Evolutionary conservation across 1,140 invertebrate species (phyloP), one percentile per base, ranked within the genome.

Genomic region (Camponotus pennsylvanicus): DNA sequence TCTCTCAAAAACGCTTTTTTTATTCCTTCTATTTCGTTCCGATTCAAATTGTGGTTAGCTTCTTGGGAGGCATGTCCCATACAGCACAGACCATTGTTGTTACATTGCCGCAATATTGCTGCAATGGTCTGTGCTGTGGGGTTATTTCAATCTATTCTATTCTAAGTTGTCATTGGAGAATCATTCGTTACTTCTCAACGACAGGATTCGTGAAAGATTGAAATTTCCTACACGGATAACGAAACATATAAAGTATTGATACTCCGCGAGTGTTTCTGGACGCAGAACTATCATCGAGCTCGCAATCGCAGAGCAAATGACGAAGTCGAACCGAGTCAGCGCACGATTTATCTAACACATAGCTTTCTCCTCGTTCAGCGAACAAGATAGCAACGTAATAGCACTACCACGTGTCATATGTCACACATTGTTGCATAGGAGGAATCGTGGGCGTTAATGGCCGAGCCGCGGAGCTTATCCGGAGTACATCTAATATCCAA

Each of bases 391-490:
- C 49, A 52, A 83, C 55, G 69, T 83, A 83, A 83, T 63, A 61
- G 55, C 42, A 21, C 21, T 21, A 21, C 27, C 40, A 21, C 69
- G 64, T 59, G 52, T 61, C 78, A 59, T 70, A 32, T 37, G 79
- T 61, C 79, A 61, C 42, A 69, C 64, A 83, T 83, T 75, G 79
- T 83, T 83, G 69, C 79, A 40, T 42, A 57, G 40, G 40, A 37
- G 79, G 40, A 61, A 15, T 73, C 79, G 79, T 75, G 59, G 79
- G 69, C 79, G 79, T 73, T 82, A 82, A 82, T 73, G 69, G 52
- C 13, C 55, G 18, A 45, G 49, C 15, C 45, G 77, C 63, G 34
- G 4, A 21, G 34, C 67, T 82, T 71, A 73, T 82, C 79, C 57
- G 79, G 55, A 61, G 40, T 37, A 61, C 55, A 61, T 83, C 69